phyloP scores from a whole-genome alignment of 2,797 vertebrate genomes.

The Orientallactaga sibirica region DNA sequence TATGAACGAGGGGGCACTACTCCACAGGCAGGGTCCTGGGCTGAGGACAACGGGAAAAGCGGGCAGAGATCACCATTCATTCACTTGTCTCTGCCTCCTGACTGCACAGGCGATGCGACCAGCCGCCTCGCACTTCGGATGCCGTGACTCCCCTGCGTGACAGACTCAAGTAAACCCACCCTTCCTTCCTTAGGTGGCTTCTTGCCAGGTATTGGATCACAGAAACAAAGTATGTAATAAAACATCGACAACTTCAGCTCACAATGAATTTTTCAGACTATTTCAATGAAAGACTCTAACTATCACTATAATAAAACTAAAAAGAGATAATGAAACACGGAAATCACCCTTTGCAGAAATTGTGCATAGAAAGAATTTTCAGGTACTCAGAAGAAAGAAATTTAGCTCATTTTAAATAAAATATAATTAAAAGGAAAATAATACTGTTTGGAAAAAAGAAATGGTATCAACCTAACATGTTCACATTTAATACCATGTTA shows the following conservation, averaged over 20 bases:
- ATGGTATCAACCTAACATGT: not conserved
- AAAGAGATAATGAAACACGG: slow-evolving; percentile 34
- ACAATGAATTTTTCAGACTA: slow-evolving; percentile 12
- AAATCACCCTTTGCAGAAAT: slow-evolving; percentile 31
- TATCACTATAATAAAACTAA: slow-evolving; percentile 36
- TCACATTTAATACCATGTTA: slow-evolving; percentile 39
- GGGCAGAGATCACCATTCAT: not conserved
- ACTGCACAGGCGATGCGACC: too few relatives aligned
- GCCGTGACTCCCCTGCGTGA: too few relatives aligned
- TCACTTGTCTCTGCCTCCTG: not conserved
- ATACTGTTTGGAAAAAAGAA: slow-evolving; percentile 58
- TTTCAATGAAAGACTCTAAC: slow-evolving; percentile 8
- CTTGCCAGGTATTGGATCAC: not conserved
- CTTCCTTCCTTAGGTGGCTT: not conserved
- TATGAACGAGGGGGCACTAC: not conserved
- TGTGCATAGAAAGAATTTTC: not conserved
- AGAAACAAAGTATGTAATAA: slow-evolving; percentile 39
- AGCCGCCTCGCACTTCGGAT: too few relatives aligned
- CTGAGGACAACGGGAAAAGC: not conserved
- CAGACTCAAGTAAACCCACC: too few relatives aligned
- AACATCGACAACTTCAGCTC: not conserved
- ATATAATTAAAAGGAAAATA: slow-evolving; percentile 23
- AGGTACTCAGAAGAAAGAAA: slow-evolving; percentile 54
- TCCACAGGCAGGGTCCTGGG: too few relatives aligned
- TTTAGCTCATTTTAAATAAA: slow-evolving; percentile 24